phyloP scores from a whole-genome alignment of 1,140 invertebrate species.

The Pteromalus puparum region DNA sequence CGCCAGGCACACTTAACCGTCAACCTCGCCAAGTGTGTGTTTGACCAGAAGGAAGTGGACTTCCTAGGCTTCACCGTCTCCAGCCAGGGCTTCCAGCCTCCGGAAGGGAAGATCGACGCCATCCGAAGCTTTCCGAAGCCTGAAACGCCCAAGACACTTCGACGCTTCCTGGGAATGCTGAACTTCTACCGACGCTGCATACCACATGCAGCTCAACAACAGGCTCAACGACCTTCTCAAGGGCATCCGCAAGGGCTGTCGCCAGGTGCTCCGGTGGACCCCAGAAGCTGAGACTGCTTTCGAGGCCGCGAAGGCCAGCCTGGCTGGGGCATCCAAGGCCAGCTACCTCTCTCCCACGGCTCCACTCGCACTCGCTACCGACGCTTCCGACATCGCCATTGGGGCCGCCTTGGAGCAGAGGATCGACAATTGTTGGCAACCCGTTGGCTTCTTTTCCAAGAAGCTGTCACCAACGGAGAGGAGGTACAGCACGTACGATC shows the following conservation, averaged over 20 bases:
- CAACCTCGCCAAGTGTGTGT: too few relatives aligned
- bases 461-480: slow-evolving; percentile 30
- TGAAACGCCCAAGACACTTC: too few relatives aligned
- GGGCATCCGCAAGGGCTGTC: not conserved
- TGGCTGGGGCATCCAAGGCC: not conserved
- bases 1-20: too few relatives aligned
- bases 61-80: too few relatives aligned
- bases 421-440: not conserved
- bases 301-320: not conserved
- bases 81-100: too few relatives aligned
- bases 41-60: too few relatives aligned
- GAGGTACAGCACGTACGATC: slow-evolving; percentile 52
- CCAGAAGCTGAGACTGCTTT: not conserved
- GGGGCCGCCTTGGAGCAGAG: not conserved
- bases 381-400: not conserved
- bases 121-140: too few relatives aligned
- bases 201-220: not conserved
- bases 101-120: too few relatives aligned
- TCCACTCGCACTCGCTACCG: not conserved
- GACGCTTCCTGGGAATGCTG: not conserved
- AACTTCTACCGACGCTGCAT: not conserved
- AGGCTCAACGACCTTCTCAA: not conserved
- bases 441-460: not conserved
- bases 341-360: slow-evolving; percentile 2
- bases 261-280: not conserved